Base-by-base conservation (phyloP, 2,113 vertebrate genomes). In the Burhinus oedicnemus region DNA sequence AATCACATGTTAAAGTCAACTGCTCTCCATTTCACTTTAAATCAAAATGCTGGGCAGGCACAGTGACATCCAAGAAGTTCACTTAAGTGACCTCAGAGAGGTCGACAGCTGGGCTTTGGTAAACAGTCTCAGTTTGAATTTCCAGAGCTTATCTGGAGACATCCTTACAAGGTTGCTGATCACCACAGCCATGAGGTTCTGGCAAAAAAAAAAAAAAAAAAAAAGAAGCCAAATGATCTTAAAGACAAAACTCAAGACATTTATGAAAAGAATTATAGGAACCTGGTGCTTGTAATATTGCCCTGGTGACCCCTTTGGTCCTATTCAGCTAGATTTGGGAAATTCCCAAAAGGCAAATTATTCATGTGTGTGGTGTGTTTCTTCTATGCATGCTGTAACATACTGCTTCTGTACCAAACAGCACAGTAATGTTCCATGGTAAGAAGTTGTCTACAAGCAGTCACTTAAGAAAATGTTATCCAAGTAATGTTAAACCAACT, bases 1-100 rank as follows among this genome's bases (percentile, higher is more conserved):
- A 65, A 93, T 95, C 95, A 94, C 96, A 90, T 95, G 92, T 49
- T 79, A 49, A 93, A 93, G 57, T 47, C 78, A 76, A 90, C 74
- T 49, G 82, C 49, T 96, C 82, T 93, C 87, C n/a, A 25, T 83
- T 86, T 93, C 91, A 44, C 62, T 94, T 85, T 29, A 87, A 78
- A 82, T 82, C 25, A 78, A 91, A 90, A 75, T 64, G 80, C 30
- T 19, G 54, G 75, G 75, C 77, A 85, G 91, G 51, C 87, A 84
- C 32, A 26, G 34, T 65, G 95, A 94, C 78, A 68, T 69, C 75
- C 42, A 69, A 96, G 91, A 60, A 95, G 75, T 72, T 85, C 81
- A 76, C 70, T 76, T 44, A 42, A 5, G 58, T 90, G 92, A 95
- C 90, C 93, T 65, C 8, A 2, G 49, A 83, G 49, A 83, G 90